Base-by-base conservation (phyloP, 2,797 vertebrate species). In the Perodicticus potto region DNA sequence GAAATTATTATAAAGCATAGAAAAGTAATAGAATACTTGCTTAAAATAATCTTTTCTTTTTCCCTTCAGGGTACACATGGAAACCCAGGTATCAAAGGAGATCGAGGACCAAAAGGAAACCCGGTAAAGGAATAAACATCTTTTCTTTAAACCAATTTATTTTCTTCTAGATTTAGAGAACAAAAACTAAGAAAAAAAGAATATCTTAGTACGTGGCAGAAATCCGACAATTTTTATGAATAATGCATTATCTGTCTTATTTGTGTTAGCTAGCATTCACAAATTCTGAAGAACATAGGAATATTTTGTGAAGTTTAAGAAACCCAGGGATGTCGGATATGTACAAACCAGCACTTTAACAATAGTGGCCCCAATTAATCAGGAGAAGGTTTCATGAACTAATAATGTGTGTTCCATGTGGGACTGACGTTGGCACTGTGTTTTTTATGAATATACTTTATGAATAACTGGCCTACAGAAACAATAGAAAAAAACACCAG, bases 101-200 rank as follows among this genome's bases (percentile, higher is more conserved):
- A 98, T 7, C 93, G 94, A 94, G 98, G 98, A 97, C 97, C 97
- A 55, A 98, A 98, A 98, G 98, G 98, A 96, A 98, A 95, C 55
- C 97, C 96, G 97, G 98, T 98, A 98, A 98, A 90, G 91, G 65
- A 92, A 82, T 61, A 67, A 83, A 93, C 5, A 76, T 12, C 29
- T 95, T 90, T 91, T 14, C 3, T 92, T 91, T 80, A 95, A 91
- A 12, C 14, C 19, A 92, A 3, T 25, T 7, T 34, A 61, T 59
- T 43, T 94, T 3, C 67, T 0, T 92, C 14, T 77, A 83, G 61
- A 77, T 94, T 90, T 74, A 93, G 81, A 95, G 11, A 37, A 53
- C 2, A 57, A 49, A 85, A 49, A 20, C 49, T 53, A 89, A 70
- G 61, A 57, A 65, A 94, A 34, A 72, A 93, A 96, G 32, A 81